phyloP scores from a whole-genome alignment of 1,140 invertebrate genomes.

The Scaptomyza hsui region DNA sequence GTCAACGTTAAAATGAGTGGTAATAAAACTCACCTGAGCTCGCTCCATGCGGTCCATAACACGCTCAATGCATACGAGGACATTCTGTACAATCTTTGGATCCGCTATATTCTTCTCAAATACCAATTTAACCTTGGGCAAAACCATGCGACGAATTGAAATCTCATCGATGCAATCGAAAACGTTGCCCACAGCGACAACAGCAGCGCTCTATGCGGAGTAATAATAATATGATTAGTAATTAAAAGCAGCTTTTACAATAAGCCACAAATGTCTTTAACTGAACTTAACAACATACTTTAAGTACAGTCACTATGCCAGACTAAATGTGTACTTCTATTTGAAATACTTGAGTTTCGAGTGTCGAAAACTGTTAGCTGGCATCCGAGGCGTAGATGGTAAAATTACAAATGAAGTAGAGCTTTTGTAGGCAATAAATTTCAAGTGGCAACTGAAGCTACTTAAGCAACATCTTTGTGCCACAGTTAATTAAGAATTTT shows the following conservation, averaged over 20 bases:
- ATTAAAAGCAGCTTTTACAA: not conserved
- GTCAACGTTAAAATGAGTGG: too few species aligned
- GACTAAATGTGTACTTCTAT: not conserved
- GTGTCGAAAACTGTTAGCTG: conserved; percentile 14
- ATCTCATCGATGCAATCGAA: conserved; percentile 93
- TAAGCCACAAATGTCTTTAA: not conserved
- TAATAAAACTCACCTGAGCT: conserved; percentile 85
- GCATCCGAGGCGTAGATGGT: not conserved
- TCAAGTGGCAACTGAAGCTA: conserved; percentile 40
- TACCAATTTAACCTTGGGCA: conserved; percentile 94
- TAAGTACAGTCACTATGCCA: not conserved
- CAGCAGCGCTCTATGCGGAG: conserved; percentile 90
- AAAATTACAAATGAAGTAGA: conserved; percentile 20
- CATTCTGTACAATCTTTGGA: conserved; percentile 90
- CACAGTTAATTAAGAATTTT: conserved; percentile 75
- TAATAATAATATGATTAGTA: not conserved
- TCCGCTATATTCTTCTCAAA: conserved; percentile 94
- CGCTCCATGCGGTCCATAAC: conserved; percentile 94
- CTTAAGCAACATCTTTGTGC: conserved; percentile 54
- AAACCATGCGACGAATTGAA: conserved; percentile 91
- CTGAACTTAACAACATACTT: not conserved
- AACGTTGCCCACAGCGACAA: conserved; percentile 94
- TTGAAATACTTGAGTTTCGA: conserved; percentile 7
- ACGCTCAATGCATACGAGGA: conserved; percentile 90
- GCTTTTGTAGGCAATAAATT: conserved; percentile 44